These are phyloP conservation scores for Tapirus terrestris DNA, from an alignment of 2,113 vertebrate species.

Conservation along the genomic window DNA sequence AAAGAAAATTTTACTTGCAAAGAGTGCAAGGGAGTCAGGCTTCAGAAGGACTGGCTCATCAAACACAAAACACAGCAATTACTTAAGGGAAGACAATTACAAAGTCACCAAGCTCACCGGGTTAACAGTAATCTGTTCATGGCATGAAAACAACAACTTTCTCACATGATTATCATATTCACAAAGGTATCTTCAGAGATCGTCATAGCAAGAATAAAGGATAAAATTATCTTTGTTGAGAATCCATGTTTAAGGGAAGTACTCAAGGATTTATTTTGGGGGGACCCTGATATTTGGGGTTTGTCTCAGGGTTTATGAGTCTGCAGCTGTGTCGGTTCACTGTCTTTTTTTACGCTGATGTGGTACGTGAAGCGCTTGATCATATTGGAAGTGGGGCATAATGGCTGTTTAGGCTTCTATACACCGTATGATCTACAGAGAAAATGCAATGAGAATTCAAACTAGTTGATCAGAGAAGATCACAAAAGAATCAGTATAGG, in stretches of 20 bases:
- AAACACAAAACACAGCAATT: constrained; percentile 25
- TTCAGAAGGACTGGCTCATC: constrained; percentile 25
- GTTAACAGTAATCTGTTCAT: neutral
- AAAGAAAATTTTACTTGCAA: constrained; percentile 19
- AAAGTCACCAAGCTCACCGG: neutral
- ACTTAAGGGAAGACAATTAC: neutral
- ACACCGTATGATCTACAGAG: neutral
- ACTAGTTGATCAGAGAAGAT: neutral
- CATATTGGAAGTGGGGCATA: neutral
- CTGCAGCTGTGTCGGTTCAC: neutral
- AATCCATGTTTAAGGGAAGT: neutral
- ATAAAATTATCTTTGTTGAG: neutral
- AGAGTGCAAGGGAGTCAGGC: neutral
- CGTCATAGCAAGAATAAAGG: neutral
- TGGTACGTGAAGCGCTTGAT: neutral
- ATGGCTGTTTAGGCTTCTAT: neutral
- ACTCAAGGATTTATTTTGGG: neutral
- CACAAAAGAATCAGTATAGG: neutral
- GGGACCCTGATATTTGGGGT: neutral
- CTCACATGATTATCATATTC: neutral
- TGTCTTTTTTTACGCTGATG: neutral
- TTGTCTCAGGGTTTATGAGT: neutral
- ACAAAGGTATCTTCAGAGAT: constrained; percentile 18
- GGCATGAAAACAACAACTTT: neutral
- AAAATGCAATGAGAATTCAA: neutral